phyloP scores from a whole-genome alignment of 2,797 vertebrate genomes.

The Lagorchestes hirsutus region DNA sequence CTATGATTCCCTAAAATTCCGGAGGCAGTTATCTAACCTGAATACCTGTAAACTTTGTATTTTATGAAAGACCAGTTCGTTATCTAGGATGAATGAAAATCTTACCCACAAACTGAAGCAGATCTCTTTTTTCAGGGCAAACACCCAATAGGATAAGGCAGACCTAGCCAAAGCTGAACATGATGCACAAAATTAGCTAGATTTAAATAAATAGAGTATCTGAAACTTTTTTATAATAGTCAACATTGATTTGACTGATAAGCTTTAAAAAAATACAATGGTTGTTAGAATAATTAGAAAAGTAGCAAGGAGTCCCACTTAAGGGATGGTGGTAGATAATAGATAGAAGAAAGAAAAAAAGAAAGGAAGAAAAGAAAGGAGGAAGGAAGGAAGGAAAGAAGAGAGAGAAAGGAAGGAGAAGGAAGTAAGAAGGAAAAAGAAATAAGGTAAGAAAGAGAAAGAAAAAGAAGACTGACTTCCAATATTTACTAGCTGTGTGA shows the following conservation, averaged over 20 bases:
- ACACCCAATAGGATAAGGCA: slow-evolving; percentile 46
- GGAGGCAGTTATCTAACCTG: slow-evolving; percentile 47
- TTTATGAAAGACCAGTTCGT: slow-evolving; percentile 59
- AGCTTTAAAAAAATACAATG: background rate
- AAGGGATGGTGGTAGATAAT: background rate
- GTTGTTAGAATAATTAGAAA: background rate
- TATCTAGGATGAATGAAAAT: slow-evolving; percentile 53
- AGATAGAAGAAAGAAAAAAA: background rate
- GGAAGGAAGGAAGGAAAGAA: no score
- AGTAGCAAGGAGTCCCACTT: background rate
- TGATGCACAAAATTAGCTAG: slow-evolving; percentile 42
- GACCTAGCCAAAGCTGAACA: slow-evolving; percentile 43
- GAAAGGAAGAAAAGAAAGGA: no score
- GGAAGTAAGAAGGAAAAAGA: no score
- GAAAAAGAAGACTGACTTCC: background rate
- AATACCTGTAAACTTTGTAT: slow-evolving; percentile 39
- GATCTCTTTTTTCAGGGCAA: slow-evolving; percentile 45
- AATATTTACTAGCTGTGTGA: background rate
- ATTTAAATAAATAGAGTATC: slow-evolving; percentile 55
- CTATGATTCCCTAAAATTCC: slow-evolving; percentile 39
- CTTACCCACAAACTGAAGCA: slow-evolving; percentile 45
- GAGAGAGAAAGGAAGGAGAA: no score
- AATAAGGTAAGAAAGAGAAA: no score
- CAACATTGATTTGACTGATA: background rate
- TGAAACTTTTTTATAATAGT: slow-evolving; percentile 8